Evolutionary conservation across 2,797 vertebrate species (phyloP), one percentile per base, ranked within the genome.

Genomic region (Aquila chrysaetos): DNA sequence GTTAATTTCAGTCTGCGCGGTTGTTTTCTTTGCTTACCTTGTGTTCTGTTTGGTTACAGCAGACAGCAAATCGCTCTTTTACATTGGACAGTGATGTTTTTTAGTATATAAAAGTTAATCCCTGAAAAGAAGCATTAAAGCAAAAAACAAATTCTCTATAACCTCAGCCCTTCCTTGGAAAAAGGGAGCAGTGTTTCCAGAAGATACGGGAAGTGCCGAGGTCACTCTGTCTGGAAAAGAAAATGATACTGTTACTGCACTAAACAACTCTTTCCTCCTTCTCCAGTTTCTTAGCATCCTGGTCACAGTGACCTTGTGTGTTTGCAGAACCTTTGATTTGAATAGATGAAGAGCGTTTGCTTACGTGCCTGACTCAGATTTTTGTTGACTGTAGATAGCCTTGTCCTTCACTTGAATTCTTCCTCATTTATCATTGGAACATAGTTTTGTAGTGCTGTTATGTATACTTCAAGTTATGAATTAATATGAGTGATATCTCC

Each of bases 311-410:
- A 80, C 89, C 92, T 91, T 85, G 61, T 72, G 64, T 75, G 30
- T 97, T 90, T 93, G 44, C 57, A 86, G 68, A 81, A 48, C 83
- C 48, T 84, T 84, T 93, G 76, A 85, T 95, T 78, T 84, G 46
- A 85, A 59, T 65, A 90, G 82, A 79, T 91, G 73, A 73, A 81
- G 43, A 83, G 20, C 11, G 13, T 75, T 91, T 70, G 48, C 54
- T 85, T 81, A 46, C 69, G 35, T 73, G 54, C 18, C n/a, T 75
- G 54, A 75, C 72, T 92, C 8, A 8, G 67, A 23, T 30, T 79
- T 94, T 93, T 92, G 56, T 95, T 79, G 5, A 54, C 67, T 83
- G 30, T 76, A 90, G 73, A 79, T 96, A 82, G 67, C 65, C 49
- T 88, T 87, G 75, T 90, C 81, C 82, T 85, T 91, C 33, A 27